Base-by-base conservation (phyloP, 2,113 vertebrate genomes). In the Clinocottus analis region DNA sequence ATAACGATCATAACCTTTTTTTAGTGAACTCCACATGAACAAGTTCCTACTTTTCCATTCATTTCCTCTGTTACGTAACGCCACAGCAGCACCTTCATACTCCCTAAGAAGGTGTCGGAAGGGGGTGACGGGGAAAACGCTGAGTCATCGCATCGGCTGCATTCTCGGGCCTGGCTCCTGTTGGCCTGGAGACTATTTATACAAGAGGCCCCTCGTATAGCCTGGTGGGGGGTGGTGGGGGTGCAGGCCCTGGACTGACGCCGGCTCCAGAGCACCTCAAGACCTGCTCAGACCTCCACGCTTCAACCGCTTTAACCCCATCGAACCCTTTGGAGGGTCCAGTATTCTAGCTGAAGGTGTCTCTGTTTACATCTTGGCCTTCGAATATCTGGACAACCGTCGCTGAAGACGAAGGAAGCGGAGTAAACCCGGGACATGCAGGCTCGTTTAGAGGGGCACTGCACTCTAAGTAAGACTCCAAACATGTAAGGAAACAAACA, bases 181-280 rank as follows among this genome's bases (percentile, higher is more conserved):
- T 82, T 66, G 70, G 89, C 91, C 89, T 79, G 76, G 31, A 47
- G 83, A 90, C 94, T 95, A 95, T 94, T 95, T 93, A 95, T 95
- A 95, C 87, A 89, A 73, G 90, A 93, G 92, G 91, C 89, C 85
- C 89, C 77, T 84, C 85, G 72, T 49, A n/a, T n/a, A 56, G 47
- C 63, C 80, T 68, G 16, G 29, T 27, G 73, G 63, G 85, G 71
- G 74, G n/a, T n/a, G n/a, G n/a, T n/a, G n/a, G n/a, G n/a, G 77
- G 62, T 49, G 71, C 80, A 56, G 67, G 29, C 77, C 84, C 78
- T 60, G 66, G 63, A 71, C 47, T 31, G 12, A 1, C 3, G 4
- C 65, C n/a, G 41, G 23, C 72, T 77, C 80, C 75, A 49, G 83
- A 69, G 79, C 49, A 53, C 21, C 61, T 67, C 12, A 74, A 82